Conservation (phyloP, 2,113 vertebrate genomes). For the Procavia capensis region DNA sequence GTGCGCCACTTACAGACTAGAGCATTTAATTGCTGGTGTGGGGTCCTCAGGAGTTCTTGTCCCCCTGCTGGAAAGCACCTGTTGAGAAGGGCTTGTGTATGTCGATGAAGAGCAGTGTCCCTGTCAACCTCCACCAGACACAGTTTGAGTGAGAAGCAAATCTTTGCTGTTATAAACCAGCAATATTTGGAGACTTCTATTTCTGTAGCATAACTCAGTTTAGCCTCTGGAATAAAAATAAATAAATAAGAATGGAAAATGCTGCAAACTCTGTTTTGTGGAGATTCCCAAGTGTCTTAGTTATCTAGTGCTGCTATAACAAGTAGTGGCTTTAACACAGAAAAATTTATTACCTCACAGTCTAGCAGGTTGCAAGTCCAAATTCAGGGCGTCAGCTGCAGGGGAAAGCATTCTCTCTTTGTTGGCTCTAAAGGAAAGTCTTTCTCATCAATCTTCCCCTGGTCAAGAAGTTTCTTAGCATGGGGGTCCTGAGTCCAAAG, state of each 20-base stretch:
- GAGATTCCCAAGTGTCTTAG: not conserved
- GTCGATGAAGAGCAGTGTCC: not conserved
- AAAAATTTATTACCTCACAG: no score
- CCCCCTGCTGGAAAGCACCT: not conserved
- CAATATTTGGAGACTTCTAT: not conserved
- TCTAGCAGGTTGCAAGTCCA: no score
- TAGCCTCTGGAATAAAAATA: not conserved
- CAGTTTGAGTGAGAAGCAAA: rapidly evolving
- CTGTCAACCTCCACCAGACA: not conserved
- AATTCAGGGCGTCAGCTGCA: no score
- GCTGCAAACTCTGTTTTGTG: not conserved
- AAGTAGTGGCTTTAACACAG: no score
- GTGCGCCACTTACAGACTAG: rapidly evolving
- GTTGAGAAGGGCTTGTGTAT: not conserved
- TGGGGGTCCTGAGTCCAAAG: no score
- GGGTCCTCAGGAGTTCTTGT: not conserved
- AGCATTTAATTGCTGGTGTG: rapidly evolving
- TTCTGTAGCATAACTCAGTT: not conserved
- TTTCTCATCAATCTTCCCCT: no score
- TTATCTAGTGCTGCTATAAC: no score
- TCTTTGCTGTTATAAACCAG: not conserved
- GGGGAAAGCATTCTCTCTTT: no score
- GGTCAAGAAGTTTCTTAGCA: no score
- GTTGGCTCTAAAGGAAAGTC: no score
- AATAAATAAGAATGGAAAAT: not conserved